A percentile compares a stretch with the other conserved stretches of the same genome.
Evolutionary conservation across 2,888 invertebrate genomes (phyloP).

Genomic region (Argyresthia goedartella): DNA sequence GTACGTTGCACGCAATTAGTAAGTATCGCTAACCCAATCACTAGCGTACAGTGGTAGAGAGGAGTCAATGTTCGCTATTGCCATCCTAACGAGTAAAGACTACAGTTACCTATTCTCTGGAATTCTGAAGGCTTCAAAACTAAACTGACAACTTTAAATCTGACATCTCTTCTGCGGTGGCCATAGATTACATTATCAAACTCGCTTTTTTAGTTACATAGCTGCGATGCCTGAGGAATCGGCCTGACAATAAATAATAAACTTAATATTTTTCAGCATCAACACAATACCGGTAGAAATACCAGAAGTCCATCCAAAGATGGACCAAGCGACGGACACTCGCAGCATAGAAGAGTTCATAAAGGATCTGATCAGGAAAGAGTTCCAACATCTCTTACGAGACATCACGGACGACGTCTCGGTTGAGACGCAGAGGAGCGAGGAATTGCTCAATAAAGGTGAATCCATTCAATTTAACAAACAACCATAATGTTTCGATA

Average conservation of each 20-base stretch:
- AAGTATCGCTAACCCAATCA: no score
- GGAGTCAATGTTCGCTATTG: no score
- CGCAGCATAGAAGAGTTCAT: slow-evolving; percentile 53
- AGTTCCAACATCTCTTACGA: slow-evolving; percentile 42
- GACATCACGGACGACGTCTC: slow-evolving; percentile 39
- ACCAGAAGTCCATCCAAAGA: slow-evolving; percentile 20
- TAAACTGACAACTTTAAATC: no score
- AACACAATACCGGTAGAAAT: slow-evolving; percentile 14
- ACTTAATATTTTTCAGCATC: neutral
- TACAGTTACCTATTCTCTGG: no score
- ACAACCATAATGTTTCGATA: no score
- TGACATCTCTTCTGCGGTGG: neutral
- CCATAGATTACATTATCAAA: neutral
- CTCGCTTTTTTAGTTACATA: no score
- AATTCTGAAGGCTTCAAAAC: no score
- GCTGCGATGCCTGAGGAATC: no score
- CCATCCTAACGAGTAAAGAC: no score
- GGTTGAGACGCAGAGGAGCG: slow-evolving; percentile 21
- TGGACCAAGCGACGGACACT: slow-evolving; percentile 55
- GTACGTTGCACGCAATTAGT: no score
- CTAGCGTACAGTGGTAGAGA: no score
- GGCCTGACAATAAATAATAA: no score
- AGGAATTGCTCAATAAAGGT: slow-evolving; percentile 43
- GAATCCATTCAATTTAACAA: slow-evolving; percentile 19
- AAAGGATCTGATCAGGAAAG: slow-evolving; percentile 47